Evolutionary conservation across 2,888 invertebrate species (phyloP).

Genomic region (Leptopilina myrica): DNA sequence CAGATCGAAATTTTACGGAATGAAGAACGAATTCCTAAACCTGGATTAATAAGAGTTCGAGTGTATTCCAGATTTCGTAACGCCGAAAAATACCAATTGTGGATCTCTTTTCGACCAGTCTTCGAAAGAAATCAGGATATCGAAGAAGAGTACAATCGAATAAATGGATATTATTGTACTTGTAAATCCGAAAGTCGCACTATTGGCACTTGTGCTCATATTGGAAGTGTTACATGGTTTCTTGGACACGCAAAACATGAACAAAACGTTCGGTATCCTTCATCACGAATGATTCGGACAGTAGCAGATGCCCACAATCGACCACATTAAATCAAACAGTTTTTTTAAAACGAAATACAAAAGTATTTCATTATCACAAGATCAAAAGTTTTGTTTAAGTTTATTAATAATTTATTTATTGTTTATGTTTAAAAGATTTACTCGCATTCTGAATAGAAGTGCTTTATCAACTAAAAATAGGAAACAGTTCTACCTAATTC

Average conservation of each 20-base stretch:
- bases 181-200: constrained; percentile 21
- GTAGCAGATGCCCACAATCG: too few relatives aligned
- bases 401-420: too few relatives aligned
- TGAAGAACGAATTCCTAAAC: neutral
- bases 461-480: too few relatives aligned
- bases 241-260: neutral
- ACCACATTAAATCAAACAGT: too few relatives aligned
- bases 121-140: neutral
- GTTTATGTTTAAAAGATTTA: too few relatives aligned
- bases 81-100: constrained; percentile 35
- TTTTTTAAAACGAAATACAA: too few relatives aligned
- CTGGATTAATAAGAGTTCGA: constrained; percentile 21
- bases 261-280: too few relatives aligned
- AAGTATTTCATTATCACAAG: too few relatives aligned
- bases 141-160: neutral
- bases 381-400: too few relatives aligned
- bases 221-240: constrained; percentile 3
- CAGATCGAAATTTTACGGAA: constrained; percentile 44
- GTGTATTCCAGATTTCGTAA: constrained; percentile 13
- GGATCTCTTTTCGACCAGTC: constrained; percentile 13
- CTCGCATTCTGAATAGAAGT: too few relatives aligned
- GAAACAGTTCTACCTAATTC: too few relatives aligned
- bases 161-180: constrained; percentile 7
- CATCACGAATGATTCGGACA: too few relatives aligned
- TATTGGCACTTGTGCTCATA: constrained; percentile 20